phyloP scores from a whole-genome alignment of 2,888 invertebrate genomes.

The Trichopoda pennipes region DNA sequence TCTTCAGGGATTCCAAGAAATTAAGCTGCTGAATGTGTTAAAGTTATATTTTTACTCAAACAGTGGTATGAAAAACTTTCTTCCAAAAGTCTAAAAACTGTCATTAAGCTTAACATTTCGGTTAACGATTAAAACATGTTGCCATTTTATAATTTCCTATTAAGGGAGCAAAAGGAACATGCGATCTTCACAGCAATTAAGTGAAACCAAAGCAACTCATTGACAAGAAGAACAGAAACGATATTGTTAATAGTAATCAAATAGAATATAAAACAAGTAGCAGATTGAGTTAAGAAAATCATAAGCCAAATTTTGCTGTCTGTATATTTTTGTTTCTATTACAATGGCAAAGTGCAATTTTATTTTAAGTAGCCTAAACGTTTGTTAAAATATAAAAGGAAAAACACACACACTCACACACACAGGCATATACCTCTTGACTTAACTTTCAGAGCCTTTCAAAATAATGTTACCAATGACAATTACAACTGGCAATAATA shows the following conservation, averaged over 20 bases:
- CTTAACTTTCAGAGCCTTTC: slow-evolving; percentile 41
- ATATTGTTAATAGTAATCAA: background rate
- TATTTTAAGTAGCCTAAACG: slow-evolving; percentile 47
- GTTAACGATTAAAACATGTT: too few relatives aligned
- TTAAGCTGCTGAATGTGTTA: too few relatives aligned
- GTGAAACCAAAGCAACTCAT: background rate
- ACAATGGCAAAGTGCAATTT: slow-evolving; percentile 45
- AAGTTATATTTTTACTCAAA: too few relatives aligned
- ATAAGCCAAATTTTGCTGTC: background rate
- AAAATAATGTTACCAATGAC: slow-evolving; percentile 32
- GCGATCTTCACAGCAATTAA: slow-evolving; percentile 18
- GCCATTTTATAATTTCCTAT: background rate
- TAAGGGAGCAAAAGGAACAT: slow-evolving; percentile 35
- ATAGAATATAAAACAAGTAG: background rate
- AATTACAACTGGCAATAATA: slow-evolving; percentile 40
- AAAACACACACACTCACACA: slow-evolving; percentile 6
- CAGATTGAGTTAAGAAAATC: background rate
- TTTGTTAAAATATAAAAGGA: background rate
- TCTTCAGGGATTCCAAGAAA: background rate
- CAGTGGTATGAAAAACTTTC: too few relatives aligned
- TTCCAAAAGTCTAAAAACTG: too few relatives aligned
- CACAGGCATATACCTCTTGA: too few relatives aligned
- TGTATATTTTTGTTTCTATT: slow-evolving; percentile 16
- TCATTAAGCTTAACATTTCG: too few relatives aligned
- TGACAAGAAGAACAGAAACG: background rate